phyloP scores from a whole-genome alignment of 1,140 invertebrate genomes.

The Zeugodacus cucurbitae region DNA sequence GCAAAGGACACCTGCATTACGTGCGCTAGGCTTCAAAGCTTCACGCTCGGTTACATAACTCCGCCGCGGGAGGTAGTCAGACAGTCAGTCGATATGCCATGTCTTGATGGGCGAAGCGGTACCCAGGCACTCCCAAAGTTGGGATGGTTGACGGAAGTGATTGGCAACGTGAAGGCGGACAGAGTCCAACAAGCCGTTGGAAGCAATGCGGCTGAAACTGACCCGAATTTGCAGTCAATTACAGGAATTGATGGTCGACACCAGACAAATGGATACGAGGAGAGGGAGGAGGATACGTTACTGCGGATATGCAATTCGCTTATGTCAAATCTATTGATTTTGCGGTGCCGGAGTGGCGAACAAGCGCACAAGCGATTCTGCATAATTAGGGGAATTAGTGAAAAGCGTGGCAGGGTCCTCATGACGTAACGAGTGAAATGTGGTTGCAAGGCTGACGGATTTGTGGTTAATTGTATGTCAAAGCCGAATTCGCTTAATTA shows the following conservation, averaged over 20 bases:
- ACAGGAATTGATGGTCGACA: background rate
- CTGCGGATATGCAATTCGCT: background rate
- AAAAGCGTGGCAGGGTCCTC: background rate
- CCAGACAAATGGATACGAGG: background rate
- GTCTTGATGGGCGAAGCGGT: no score
- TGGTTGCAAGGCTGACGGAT: background rate
- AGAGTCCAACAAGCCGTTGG: background rate
- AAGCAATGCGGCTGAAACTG: background rate
- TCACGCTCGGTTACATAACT: constrained; percentile 8
- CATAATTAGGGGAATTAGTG: constrained; percentile 7
- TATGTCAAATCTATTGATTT: constrained; percentile 13
- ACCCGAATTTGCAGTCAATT: background rate
- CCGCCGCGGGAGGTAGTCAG: background rate
- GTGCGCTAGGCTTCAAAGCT: background rate
- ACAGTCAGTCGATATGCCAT: no score
- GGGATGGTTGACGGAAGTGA: no score
- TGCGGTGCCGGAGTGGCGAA: background rate
- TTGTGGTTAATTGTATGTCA: background rate
- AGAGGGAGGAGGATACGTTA: background rate
- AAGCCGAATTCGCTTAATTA: background rate
- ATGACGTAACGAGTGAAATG: background rate
- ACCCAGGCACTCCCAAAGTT: no score
- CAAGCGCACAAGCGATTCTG: background rate
- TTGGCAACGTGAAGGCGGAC: background rate
- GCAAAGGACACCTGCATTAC: background rate